Evolutionary conservation across 2,888 invertebrate genomes (phyloP).

Genomic region (Pseudanteris insignis): DNA sequence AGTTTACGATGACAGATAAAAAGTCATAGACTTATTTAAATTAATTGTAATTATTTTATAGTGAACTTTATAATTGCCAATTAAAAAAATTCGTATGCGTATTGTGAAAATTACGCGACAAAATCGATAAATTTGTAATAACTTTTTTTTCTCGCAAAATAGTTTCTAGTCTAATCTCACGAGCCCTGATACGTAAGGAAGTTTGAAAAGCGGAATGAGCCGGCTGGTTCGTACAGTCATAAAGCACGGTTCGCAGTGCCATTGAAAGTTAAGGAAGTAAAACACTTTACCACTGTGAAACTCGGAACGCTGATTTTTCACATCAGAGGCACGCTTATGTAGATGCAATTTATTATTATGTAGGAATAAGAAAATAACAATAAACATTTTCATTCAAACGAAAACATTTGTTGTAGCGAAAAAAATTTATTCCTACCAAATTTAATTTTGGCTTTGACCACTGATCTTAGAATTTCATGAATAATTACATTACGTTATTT

Average conservation of each 20-base stretch:
- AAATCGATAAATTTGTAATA: conserved; percentile 10
- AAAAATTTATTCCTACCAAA: too few species aligned
- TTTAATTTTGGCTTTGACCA: too few species aligned
- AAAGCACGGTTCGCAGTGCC: conserved; percentile 34
- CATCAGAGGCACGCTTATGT: conserved; percentile 14
- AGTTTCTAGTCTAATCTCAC: conserved; percentile 29
- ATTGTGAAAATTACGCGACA: too few species aligned
- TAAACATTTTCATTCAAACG: too few species aligned
- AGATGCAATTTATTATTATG: conserved; percentile 18
- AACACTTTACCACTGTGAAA: conserved; percentile 33
- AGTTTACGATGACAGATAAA: too few species aligned
- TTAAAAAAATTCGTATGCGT: too few species aligned
- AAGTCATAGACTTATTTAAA: too few species aligned
- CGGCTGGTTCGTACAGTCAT: conserved; percentile 32
- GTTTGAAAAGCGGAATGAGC: conserved; percentile 28
- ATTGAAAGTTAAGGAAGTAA: conserved; percentile 34
- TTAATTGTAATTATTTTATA: too few species aligned
- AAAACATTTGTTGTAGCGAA: too few species aligned
- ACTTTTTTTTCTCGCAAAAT: background rate
- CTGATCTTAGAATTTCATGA: too few species aligned
- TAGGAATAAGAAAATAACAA: background rate
- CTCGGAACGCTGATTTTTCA: conserved; percentile 27
- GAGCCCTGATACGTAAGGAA: conserved; percentile 25
- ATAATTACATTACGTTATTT: too few species aligned
- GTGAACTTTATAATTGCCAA: too few species aligned